Evolutionary conservation across 2,113 vertebrate species (phyloP), one percentile per base, ranked within the genome.

Genomic region (Bos indicus): DNA sequence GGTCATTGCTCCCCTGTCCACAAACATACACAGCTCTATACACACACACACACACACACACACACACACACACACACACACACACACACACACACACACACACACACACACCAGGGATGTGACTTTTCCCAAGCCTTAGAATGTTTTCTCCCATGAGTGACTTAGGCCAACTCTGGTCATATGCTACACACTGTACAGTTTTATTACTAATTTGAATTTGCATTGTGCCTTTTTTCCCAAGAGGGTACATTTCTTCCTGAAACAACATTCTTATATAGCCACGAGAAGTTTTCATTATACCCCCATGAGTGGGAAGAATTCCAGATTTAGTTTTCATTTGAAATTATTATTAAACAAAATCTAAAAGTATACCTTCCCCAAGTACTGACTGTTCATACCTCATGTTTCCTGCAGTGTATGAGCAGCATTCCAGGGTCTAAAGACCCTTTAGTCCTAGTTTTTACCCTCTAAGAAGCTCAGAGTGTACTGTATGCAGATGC

Each of bases 191-290:
- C 87, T 95, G 85, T 90, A 95, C 60, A 92, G 60, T 94, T 88
- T 88, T 81, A 74, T 92, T 90, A 88, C 74, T 91, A 88, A 92
- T 97, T 86, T 97, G 86, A 95, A 97, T 98, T 97, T 96, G 46
- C 82, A 91, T 57, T 97, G 91, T 97, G 60, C 48, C 15, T 93
- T 94, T 97, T 60, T 67, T 78, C 92, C 83, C 57, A 77, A 74
- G 86, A 92, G 51, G 56, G 62, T 77, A 93, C 46, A 77, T 62
- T 95, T 94, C 91, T 95, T 94, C 78, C 52, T 78, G 52, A 95
- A 95, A 97, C 77, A 90, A 91, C 87, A 64, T 14, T 74, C 62
- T 96, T 91, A 81, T 56, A 56, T 93, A 94, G 96, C 83, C 90
- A 96, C 97, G 91, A 62, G 5, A 33, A 96, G 54, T 96, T 97